phyloP scores from a whole-genome alignment of 2,113 vertebrate genomes.

The Spermophilus dauricus region DNA sequence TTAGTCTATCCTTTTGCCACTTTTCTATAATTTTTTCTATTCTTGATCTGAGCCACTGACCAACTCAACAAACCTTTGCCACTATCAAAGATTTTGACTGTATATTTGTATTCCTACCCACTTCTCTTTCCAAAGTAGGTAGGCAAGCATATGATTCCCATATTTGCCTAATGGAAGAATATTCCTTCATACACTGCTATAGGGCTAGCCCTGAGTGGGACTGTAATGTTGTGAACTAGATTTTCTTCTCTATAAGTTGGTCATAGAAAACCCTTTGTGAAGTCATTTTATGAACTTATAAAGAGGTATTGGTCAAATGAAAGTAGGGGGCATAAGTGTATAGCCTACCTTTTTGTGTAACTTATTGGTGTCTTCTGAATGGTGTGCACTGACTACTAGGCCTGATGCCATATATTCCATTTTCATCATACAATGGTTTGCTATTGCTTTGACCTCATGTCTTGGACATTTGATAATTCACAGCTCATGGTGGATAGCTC shows the following conservation, averaged over 20 bases:
- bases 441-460: not conserved
- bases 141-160: not conserved
- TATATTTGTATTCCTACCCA: not conserved
- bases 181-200: not conserved
- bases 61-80: not conserved
- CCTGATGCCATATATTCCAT: not conserved
- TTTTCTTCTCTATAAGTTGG: not conserved
- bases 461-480: not conserved
- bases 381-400: too few relatives aligned
- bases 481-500: not conserved
- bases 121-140: not conserved
- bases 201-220: not conserved
- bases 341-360: not conserved
- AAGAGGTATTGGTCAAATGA: not conserved
- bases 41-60: not conserved
- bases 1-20: not conserved
- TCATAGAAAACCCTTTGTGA: not conserved
- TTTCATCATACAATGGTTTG: not conserved
- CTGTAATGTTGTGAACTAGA: not conserved
- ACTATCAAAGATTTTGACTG: not conserved
- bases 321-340: not conserved
- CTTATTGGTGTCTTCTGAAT: not conserved
- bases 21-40: conserved; percentile 9
- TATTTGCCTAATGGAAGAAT: not conserved
- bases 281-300: not conserved